Evolutionary conservation across 2,888 invertebrate genomes (phyloP).

Genomic region (Epinotia bilunana): DNA sequence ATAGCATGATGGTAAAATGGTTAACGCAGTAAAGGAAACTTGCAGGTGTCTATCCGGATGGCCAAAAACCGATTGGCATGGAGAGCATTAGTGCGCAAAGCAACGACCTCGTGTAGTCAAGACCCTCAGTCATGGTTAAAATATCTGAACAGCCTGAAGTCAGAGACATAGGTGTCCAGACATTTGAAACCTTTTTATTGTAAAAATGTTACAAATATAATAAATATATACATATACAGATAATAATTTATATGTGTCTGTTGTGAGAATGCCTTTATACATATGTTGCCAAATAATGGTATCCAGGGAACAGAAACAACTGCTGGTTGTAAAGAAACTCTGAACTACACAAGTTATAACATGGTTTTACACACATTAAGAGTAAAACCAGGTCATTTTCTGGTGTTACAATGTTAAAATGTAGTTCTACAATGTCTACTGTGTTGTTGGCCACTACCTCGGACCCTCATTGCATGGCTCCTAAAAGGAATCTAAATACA

Average conservation of each 20-base stretch:
- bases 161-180: neutral
- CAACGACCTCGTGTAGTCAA: no score
- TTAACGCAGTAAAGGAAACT: no score
- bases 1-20: neutral
- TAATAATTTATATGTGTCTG: neutral
- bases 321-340: neutral
- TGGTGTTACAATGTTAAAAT: neutral
- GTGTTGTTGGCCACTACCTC: constrained; percentile 56
- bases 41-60: no score
- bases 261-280: neutral
- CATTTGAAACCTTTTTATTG: neutral
- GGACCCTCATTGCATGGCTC: constrained; percentile 56
- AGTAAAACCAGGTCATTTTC: neutral
- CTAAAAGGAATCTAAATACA: constrained; percentile 63
- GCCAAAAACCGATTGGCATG: no score
- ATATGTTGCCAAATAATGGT: neutral
- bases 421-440: constrained; percentile 27
- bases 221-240: no score
- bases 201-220: no score
- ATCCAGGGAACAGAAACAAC: neutral
- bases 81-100: no score
- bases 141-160: neutral
- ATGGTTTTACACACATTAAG: neutral
- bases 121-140: no score
- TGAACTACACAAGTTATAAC: neutral